A percentile compares a stretch with the other conserved stretches of the same genome.
Conservation (phyloP, 1,140 invertebrate genomes). For the Procambarus virginalis region DNA sequence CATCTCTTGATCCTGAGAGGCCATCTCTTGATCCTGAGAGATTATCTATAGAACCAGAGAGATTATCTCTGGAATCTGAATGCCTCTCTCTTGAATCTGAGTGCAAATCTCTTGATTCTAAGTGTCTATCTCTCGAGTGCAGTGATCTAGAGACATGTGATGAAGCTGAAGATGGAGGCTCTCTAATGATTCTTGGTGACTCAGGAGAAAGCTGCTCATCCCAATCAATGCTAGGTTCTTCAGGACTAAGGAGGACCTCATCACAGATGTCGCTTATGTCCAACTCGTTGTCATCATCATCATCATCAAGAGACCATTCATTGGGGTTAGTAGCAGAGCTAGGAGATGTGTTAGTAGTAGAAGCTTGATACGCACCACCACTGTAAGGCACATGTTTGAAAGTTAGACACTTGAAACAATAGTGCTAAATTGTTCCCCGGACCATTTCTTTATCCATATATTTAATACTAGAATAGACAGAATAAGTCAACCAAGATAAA, state of each 20-base stretch:
- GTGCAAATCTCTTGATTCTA: conserved; percentile 10
- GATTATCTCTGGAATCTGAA: conserved; percentile 17
- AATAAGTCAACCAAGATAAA: no score
- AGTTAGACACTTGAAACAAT: neutral
- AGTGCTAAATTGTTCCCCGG: neutral
- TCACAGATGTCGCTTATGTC: conserved; percentile 59
- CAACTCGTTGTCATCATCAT: conserved; percentile 42
- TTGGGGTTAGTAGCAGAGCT: conserved; percentile 17
- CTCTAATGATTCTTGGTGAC: conserved; percentile 38
- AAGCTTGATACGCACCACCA: conserved; percentile 31
- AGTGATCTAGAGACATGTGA: conserved; percentile 12
- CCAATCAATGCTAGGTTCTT: conserved; percentile 57
- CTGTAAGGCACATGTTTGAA: conserved; percentile 29
- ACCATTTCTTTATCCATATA: neutral
- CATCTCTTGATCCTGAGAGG: conserved; percentile 21
- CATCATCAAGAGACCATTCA: conserved; percentile 51
- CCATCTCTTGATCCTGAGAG: conserved; percentile 17
- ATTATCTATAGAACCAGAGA: neutral
- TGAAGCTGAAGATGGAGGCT: conserved; percentile 8
- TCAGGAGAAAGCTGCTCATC: conserved; percentile 54
- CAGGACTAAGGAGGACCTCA: conserved; percentile 48
- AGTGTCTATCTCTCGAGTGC: conserved; percentile 29
- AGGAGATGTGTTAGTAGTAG: conserved; percentile 34
- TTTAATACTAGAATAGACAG: neutral
- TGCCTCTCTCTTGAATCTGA: neutral